Evolutionary conservation across 2,888 invertebrate genomes (phyloP).

Genomic region (Drosophila subsilvestris): DNA sequence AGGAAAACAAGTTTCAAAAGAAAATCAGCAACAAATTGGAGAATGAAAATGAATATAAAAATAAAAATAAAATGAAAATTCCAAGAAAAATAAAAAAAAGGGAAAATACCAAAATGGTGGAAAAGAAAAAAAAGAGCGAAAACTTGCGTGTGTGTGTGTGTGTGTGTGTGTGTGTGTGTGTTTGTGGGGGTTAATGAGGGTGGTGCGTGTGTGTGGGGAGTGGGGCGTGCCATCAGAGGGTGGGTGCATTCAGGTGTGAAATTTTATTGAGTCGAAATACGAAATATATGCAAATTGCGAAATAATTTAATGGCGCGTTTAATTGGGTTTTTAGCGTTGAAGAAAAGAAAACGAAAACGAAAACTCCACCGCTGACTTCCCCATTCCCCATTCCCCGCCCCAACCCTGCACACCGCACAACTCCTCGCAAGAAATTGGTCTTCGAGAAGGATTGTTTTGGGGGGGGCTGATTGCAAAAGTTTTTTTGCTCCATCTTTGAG

Average conservation of each 20-base stretch:
- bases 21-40: constrained; percentile 52
- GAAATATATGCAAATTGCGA: constrained; percentile 78
- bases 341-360: constrained; percentile 36
- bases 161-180: constrained; percentile 34
- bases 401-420: not conserved
- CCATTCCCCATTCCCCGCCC: not conserved
- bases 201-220: constrained; percentile 38
- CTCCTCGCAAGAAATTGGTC: constrained; percentile 7
- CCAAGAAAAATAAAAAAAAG: constrained; percentile 7
- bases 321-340: constrained; percentile 76
- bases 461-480: constrained; percentile 74
- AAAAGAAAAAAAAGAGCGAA: constrained; percentile 26
- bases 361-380: constrained; percentile 6
- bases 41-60: constrained; percentile 39
- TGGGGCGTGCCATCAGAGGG: constrained; percentile 44
- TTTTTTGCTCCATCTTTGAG: constrained; percentile 26
- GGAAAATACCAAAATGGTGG: constrained; percentile 6
- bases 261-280: constrained; percentile 78
- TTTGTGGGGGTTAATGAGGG: not conserved
- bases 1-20: constrained; percentile 36
- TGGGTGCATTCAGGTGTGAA: constrained; percentile 70
- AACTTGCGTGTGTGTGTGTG: constrained; percentile 41
- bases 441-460: constrained; percentile 65
- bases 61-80: constrained; percentile 21
- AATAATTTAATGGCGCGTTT: constrained; percentile 79